These are phyloP conservation scores for Drosophila greeni DNA, from an alignment of 2,888 invertebrate species.

Conservation along the genomic window DNA sequence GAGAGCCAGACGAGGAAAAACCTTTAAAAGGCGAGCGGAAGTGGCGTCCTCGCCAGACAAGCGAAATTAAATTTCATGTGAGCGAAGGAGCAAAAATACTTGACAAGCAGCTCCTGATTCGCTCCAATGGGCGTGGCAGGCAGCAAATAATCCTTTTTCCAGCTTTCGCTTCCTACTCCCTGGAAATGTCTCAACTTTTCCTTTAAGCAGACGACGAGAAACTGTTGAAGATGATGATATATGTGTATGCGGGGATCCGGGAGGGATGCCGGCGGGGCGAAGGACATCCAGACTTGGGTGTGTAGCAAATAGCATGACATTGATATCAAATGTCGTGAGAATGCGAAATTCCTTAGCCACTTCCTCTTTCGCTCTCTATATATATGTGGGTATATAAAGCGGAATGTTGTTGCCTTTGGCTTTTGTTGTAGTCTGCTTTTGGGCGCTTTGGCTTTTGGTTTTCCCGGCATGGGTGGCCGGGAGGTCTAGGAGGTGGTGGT, in stretches of 20 bases:
- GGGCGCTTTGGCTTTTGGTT: slow-evolving; percentile 36
- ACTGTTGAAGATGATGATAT: slow-evolving; percentile 45
- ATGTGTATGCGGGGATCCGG: background rate
- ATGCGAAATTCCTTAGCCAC: slow-evolving; percentile 40
- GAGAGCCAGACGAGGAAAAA: slow-evolving; percentile 17
- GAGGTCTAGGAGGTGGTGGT: slow-evolving; percentile 11
- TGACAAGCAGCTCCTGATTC: slow-evolving; percentile 50
- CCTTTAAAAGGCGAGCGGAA: slow-evolving; percentile 46
- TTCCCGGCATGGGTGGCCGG: slow-evolving; percentile 1
- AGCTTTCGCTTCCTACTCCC: slow-evolving; percentile 21
- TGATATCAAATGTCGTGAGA: slow-evolving; percentile 69
- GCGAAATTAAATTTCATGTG: slow-evolving; percentile 66
- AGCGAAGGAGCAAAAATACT: slow-evolving; percentile 44
- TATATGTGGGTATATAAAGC: slow-evolving; percentile 1
- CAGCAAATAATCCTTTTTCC: slow-evolving; percentile 62
- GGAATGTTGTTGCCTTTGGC: slow-evolving; percentile 49
- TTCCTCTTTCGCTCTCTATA: background rate
- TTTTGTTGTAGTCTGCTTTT: slow-evolving; percentile 55
- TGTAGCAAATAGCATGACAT: slow-evolving; percentile 66
- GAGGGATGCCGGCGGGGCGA: slow-evolving; percentile 2
- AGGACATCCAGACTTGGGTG: slow-evolving; percentile 27
- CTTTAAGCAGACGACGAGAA: slow-evolving; percentile 55
- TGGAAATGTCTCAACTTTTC: slow-evolving; percentile 51
- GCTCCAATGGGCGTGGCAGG: slow-evolving; percentile 45
- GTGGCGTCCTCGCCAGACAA: slow-evolving; percentile 61